Percentiles rank a stretch among this genome's conserved stretches.
Conservation (phyloP, 2,888 invertebrate species). For the Tetheella fluctuosa region DNA sequence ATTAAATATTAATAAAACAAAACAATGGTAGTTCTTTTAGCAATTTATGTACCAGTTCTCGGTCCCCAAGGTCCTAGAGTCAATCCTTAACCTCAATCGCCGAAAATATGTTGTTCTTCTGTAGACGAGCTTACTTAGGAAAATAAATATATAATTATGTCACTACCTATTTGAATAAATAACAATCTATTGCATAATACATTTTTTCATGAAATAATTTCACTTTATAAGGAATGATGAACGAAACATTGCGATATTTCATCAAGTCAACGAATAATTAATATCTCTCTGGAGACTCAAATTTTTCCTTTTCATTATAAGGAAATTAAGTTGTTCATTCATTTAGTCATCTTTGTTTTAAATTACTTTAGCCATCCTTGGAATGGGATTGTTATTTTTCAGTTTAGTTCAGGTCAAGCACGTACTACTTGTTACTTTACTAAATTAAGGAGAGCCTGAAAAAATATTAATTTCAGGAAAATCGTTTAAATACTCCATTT, state of each 20-base stretch:
- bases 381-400: background rate
- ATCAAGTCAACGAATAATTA: constrained; percentile 1
- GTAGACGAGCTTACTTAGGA: no score
- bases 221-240: background rate
- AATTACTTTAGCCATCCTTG: background rate
- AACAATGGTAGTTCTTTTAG: no score
- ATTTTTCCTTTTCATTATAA: background rate
- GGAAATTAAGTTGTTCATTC: background rate
- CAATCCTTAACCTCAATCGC: no score
- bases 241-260: background rate
- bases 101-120: no score
- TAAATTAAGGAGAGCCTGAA: background rate
- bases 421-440: background rate
- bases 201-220: background rate
- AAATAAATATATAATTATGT: no score
- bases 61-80: no score
- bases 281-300: background rate
- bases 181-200: no score
- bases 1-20: no score
- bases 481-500: background rate
- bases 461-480: background rate
- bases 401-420: background rate
- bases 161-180: no score
- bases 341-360: constrained; percentile 3
- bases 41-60: no score